A percentile compares a stretch with the other conserved stretches of the same genome.
Evolutionary conservation across 2,797 vertebrate species (phyloP).

Genomic region (Sebastes umbrosus): DNA sequence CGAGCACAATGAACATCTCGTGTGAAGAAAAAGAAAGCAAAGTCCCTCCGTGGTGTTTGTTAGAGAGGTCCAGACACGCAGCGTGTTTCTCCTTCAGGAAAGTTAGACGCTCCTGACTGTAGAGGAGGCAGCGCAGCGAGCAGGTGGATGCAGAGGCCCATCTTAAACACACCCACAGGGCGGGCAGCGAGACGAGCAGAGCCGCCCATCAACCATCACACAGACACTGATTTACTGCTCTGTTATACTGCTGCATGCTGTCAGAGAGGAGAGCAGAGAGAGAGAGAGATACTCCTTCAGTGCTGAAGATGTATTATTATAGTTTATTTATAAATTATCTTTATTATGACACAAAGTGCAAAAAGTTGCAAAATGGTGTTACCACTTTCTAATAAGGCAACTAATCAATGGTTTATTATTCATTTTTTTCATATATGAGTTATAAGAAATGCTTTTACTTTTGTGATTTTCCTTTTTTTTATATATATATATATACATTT

Average conservation of each 20-base stretch:
- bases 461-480: no score
- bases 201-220: constrained; percentile 54
- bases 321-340: neutral
- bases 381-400: neutral
- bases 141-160: constrained; percentile 83
- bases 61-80: constrained; percentile 50
- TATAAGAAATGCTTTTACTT: no score
- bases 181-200: constrained; percentile 65
- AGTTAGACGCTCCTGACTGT: constrained; percentile 74
- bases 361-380: neutral
- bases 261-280: neutral
- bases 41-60: constrained; percentile 47
- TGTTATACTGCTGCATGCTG: neutral
- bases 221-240: constrained; percentile 15
- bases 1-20: constrained; percentile 57
- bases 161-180: constrained; percentile 79
- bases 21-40: constrained; percentile 24
- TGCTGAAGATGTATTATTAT: no score
- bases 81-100: constrained; percentile 51
- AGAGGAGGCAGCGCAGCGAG: constrained; percentile 71
- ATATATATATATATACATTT: no score
- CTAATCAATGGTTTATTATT: neutral
- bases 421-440: neutral
- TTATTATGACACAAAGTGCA: no score
- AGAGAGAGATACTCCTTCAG: neutral